A percentile compares a stretch with the other conserved stretches of the same genome.
Evolutionary conservation across 2,113 vertebrate species (phyloP).

Genomic region (Tor tambroides): DNA sequence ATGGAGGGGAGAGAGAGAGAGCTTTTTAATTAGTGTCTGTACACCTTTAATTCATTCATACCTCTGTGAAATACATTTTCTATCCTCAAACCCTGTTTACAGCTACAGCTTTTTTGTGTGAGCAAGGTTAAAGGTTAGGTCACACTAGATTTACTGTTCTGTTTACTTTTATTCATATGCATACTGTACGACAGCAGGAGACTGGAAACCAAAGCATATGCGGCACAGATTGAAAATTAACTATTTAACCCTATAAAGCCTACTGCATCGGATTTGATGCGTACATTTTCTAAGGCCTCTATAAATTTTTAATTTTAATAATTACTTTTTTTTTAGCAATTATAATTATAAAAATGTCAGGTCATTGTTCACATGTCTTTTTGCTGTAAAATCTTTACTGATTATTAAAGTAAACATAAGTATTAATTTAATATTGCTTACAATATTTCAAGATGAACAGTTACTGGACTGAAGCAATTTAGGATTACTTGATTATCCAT

Average conservation of each 20-base stretch:
- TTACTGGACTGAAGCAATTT: too few relatives aligned
- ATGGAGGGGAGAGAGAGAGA: background rate
- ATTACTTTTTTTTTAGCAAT: too few relatives aligned
- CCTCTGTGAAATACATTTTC: background rate
- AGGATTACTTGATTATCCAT: too few relatives aligned
- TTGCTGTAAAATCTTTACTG: background rate
- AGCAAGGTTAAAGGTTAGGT: background rate
- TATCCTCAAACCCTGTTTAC: background rate
- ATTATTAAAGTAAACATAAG: too few relatives aligned
- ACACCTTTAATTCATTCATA: slow-evolving; percentile 4
- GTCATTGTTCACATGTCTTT: background rate
- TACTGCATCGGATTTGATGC: background rate
- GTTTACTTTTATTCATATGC: background rate
- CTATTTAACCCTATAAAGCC: background rate
- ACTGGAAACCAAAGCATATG: slow-evolving; percentile 6
- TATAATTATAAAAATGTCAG: too few relatives aligned
- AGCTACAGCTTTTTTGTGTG: background rate
- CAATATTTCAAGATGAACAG: too few relatives aligned
- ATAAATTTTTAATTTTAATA: too few relatives aligned
- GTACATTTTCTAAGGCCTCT: background rate
- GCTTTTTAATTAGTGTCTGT: slow-evolving; percentile 23
- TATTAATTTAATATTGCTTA: too few relatives aligned
- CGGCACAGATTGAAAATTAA: background rate
- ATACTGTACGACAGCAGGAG: background rate
- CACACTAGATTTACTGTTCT: background rate